These are phyloP conservation scores for Erynnis tages DNA, from an alignment of 2,888 invertebrate genomes.

Conservation along the genomic window DNA sequence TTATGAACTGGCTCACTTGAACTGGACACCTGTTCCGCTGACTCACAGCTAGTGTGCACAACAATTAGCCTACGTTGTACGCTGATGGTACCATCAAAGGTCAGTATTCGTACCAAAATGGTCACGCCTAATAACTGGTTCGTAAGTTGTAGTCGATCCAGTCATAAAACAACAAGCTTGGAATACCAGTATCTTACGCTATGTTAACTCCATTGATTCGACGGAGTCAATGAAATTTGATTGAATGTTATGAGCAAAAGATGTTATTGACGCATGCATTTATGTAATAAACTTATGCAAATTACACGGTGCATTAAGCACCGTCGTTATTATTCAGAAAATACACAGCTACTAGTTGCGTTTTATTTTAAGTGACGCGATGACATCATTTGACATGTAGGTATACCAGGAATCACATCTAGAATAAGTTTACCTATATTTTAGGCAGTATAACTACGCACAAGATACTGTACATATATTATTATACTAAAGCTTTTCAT, in stretches of 20 bases:
- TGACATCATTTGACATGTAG: too few species aligned
- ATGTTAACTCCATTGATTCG: conserved; percentile 71
- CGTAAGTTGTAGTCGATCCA: conserved; percentile 75
- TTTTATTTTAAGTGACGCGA: too few species aligned
- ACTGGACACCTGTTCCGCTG: conserved; percentile 63
- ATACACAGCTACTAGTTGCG: background rate
- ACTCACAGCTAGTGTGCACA: conserved; percentile 67
- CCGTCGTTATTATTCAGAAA: background rate
- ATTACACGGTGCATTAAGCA: background rate
- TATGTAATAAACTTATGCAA: conserved; percentile 2
- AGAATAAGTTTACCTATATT: too few species aligned
- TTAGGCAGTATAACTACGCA: too few species aligned
- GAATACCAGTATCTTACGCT: conserved; percentile 76
- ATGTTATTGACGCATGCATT: conserved; percentile 11
- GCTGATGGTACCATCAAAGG: conserved; percentile 73
- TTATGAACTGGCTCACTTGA: conserved; percentile 39
- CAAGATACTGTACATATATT: background rate
- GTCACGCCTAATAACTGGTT: conserved; percentile 82
- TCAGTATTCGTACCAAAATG: conserved; percentile 81
- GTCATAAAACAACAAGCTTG: conserved; percentile 74
- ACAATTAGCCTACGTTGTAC: conserved; percentile 71
- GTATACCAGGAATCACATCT: too few species aligned
- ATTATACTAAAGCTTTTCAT: background rate
- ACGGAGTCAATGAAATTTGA: conserved; percentile 61
- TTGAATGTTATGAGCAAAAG: conserved; percentile 28